These are phyloP conservation scores for Epizoanthus scotinus DNA, from an alignment of 92 coral and sea anemone species.

Conservation along the genomic window DNA sequence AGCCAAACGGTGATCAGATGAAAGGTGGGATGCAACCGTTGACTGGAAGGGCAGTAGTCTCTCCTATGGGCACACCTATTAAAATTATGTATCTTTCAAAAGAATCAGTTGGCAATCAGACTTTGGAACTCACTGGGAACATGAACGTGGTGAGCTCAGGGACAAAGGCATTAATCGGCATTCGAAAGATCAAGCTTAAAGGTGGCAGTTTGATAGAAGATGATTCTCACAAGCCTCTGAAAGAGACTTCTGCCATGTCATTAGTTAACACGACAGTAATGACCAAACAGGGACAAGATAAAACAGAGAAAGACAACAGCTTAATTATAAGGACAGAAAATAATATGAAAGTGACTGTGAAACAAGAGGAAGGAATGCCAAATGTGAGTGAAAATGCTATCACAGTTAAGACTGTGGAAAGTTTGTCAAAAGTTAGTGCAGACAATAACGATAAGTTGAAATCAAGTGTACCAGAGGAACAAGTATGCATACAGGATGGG, in stretches of 20 bases:
- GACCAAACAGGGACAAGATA: background rate
- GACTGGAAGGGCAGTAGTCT: conserved; percentile 10
- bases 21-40: conserved; percentile 10
- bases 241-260: background rate
- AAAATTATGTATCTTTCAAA: conserved; percentile 38
- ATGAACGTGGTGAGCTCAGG: conserved; percentile 44
- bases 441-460: no score
- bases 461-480: no score
- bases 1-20: background rate
- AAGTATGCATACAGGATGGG: background rate
- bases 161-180: conserved; percentile 66
- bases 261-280: conserved; percentile 16
- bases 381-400: background rate
- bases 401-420: background rate
- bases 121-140: conserved; percentile 18
- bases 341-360: no score
- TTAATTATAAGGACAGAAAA: background rate
- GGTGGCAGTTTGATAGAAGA: conserved; percentile 35
- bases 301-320: conserved; percentile 2
- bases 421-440: no score
- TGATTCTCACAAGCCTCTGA: conserved; percentile 14
- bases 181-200: conserved; percentile 52
- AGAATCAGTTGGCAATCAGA: conserved; percentile 18
- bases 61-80: conserved; percentile 25
- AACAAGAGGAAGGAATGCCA: background rate